phyloP scores from a whole-genome alignment of 2,113 vertebrate genomes.

The Emydura subglobosa region DNA sequence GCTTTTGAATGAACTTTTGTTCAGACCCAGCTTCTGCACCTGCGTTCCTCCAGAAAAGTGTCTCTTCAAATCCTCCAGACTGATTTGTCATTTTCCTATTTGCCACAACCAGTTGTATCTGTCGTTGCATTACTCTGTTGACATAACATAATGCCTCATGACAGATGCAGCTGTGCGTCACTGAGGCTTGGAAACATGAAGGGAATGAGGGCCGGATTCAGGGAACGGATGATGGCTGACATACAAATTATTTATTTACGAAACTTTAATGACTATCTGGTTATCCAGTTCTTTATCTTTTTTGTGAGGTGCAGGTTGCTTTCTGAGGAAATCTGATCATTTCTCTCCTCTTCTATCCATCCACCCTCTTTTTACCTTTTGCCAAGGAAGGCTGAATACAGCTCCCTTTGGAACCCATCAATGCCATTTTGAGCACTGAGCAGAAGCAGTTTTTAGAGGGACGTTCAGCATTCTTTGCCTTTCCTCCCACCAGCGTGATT shows the following conservation, averaged over 20 bases:
- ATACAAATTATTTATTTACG: neutral
- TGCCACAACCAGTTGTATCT: conserved; percentile 69
- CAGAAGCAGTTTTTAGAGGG: neutral
- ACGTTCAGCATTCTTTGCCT: neutral
- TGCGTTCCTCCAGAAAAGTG: conserved; percentile 70
- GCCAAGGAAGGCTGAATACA: neutral
- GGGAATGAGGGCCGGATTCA: conserved; percentile 27
- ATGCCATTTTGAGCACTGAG: neutral
- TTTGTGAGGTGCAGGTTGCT: rapidly evolving
- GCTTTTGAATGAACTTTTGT: conserved; percentile 65
- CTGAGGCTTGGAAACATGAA: conserved; percentile 36
- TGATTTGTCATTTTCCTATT: conserved; percentile 75
- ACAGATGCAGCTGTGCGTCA: conserved; percentile 73
- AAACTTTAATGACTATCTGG: conserved; percentile 40
- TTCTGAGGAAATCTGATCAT: neutral
- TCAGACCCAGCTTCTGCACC: conserved; percentile 59
- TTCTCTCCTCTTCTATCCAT: neutral
- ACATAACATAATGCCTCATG: conserved; percentile 62
- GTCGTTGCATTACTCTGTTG: conserved; percentile 21
- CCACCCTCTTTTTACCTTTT: neutral
- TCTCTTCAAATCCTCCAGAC: conserved; percentile 71
- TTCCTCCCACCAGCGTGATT: neutral
- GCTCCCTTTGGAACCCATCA: conserved; percentile 6
- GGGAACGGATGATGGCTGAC: neutral
- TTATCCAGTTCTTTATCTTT: neutral